Conservation (phyloP, 2,113 vertebrate genomes). For the Misgurnus mizolepis region DNA sequence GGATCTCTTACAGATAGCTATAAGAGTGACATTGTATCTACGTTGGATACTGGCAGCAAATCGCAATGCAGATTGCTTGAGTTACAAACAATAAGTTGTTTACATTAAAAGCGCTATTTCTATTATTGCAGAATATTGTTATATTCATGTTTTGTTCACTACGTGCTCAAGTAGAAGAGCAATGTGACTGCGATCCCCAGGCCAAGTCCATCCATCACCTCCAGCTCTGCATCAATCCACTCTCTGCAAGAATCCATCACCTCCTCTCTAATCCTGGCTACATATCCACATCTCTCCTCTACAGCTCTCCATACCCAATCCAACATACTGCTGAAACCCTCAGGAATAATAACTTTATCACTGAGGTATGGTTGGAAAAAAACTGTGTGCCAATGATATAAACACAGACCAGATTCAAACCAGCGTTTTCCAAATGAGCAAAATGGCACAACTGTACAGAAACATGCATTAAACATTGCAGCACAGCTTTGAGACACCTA, state of each 20-base stretch:
- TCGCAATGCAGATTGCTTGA: no score
- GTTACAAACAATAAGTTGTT: background rate
- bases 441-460: no score
- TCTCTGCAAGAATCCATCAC: constrained; percentile 3
- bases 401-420: no score
- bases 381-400: no score
- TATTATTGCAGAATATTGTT: background rate
- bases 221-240: constrained; percentile 39
- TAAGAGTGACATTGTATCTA: no score
- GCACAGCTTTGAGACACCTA: no score
- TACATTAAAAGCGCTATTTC: background rate
- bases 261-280: constrained; percentile 16
- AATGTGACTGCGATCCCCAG: constrained; percentile 34
- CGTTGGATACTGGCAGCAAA: no score
- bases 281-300: background rate
- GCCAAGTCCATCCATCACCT: constrained; percentile 29
- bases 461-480: no score
- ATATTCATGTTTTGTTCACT: background rate
- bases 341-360: background rate
- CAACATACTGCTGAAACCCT: background rate
- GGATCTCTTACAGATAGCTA: no score
- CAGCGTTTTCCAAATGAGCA: no score
- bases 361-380: no score
- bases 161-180: constrained; percentile 2
- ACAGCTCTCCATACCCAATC: background rate